Evolutionary conservation across 2,888 invertebrate species (phyloP), one percentile per base, ranked within the genome.

Genomic region (Metellina segmentata): DNA sequence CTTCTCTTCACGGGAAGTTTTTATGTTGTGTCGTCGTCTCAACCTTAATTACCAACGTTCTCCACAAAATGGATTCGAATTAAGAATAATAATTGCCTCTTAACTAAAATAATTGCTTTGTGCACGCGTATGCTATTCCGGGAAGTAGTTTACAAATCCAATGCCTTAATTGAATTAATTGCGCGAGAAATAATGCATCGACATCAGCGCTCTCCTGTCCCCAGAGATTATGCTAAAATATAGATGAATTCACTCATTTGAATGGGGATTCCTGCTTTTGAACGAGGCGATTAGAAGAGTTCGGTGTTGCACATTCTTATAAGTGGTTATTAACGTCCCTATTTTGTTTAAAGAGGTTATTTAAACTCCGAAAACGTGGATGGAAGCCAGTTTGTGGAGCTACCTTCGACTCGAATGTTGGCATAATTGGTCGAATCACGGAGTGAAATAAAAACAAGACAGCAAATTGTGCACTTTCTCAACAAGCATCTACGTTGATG

Each of bases 131-230:
- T 34, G 51, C 20, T 51, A 82, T 72, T 82, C 34, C 70, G n/a
- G 16, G n/a, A 34, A 53, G 20, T 82, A 85, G 34, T 85, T 48
- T 61, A 34, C 52, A 53, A 75, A n/a, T 61, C 61, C 53, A 34
- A 85, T 34, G 52, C 53, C 48, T 85, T 85, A 85, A 85, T 79
- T 85, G 74, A 85, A 85, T 72, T 75, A 85, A 85, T 85, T 72
- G 19, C n/a, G 8, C n/a, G 52, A 48, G 19, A 71, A 71, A 85
- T 79, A 34, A 79, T 61, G 53, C 34, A 79, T 13, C 61, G 34
- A 52, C 48, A 75, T 74, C 16, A 72, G 72, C 19, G n/a, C 19
- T 11, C 20, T 72, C 13, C 16, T 11, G 20, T 7, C 19, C 52
- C 61, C 20, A 51, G n/a, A 75, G 53, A 7, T 85, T 52, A 53